Base-by-base conservation (phyloP, 2,113 vertebrate species). In the Eubucco bourcierii region DNA sequence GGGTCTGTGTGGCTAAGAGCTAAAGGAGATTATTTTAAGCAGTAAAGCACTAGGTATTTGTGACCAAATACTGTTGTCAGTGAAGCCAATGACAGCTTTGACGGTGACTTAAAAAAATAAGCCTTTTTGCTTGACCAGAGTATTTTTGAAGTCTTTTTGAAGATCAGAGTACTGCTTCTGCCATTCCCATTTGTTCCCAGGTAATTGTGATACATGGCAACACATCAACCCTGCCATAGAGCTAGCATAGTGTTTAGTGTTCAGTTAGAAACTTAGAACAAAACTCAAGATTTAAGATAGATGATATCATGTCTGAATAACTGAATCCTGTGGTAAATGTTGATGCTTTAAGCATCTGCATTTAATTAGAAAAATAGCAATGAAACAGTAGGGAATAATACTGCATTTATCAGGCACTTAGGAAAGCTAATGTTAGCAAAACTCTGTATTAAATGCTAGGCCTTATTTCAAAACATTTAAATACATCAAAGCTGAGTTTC, bases 401-500 rank as follows among this genome's bases (percentile, higher is more conserved):
- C 46, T 84, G 37, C 80, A 88, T 94, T 94, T 87, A 78, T 76
- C 70, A 78, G 50, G 77, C 80, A 68, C 63, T 93, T 92, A 60
- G 39, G 61, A 93, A 87, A 81, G 80, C 70, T 88, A 71, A 84
- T 93, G 80, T 89, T 90, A 96, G 65, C 70, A 87, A 84, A 90
- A 84, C 47, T 72, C 52, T 44, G 24, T 88, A 90, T 91, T 90
- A 85, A 92, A 90, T 90, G 76, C 58, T 86, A 95, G 70, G 79
- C 85, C 72, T 95, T 94, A 93, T 84, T 96, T 93, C 71, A 94
- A 90, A 95, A 95, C 89, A 89, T 92, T 83, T 67, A 87, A 94
- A 61, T 95, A 90, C 86, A 93, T 88, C 75, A 88, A 87, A 90
- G 63, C 59, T 52, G 80, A 84, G 65, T 94, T 92, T 87, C 81